Base-by-base conservation (phyloP, 2,888 invertebrate species). In the Campoplex nolae region DNA sequence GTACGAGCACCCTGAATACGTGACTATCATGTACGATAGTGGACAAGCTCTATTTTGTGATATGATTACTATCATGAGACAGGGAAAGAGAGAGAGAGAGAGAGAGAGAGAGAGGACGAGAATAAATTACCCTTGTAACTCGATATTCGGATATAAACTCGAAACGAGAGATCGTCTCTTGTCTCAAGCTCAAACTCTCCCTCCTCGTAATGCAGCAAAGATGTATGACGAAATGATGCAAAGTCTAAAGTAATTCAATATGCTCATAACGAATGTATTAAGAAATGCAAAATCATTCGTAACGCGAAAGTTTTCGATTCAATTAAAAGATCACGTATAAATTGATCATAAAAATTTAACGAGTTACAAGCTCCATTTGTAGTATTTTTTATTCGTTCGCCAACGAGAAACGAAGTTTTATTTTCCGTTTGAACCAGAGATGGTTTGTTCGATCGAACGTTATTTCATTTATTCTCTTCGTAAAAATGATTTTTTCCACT, bases 1-100 rank as follows among this genome's bases (percentile, higher is more conserved):
- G 83, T 77, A 81, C 82, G 77, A 62, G 56, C 51, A 54, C 62
- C 83, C 62, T 51, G 54, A 45, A 42, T 81, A 87, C 81, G 65
- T 78, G 80, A 86, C 76, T 81, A 70, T 80, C 67, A 56, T 51
- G 48, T 76, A 45, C 68, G 35, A 70, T 56, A 68, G 56, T 58
- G 75, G 67, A 45, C 81, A 68, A 65, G 74, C 81, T 51, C 48
- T 28, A 23, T 45, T 8, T 75, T 67, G 62, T 70, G 70, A 71
- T 85, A 65, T 75, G 51, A 82, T 83, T 76, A 56, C 76, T 83
- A 77, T 77, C 68, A 62, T 51, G 68, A 75, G 56, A 58, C 48
- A 65, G 65, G 13, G 45, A 32, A 16, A 45, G 11, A 48, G 9
- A 23, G 48, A 35, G 48, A 58, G 42, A 70, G 23, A 18, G 13